Base-by-base conservation (phyloP, 2,888 invertebrate genomes). In the Neoascia interrupta region DNA sequence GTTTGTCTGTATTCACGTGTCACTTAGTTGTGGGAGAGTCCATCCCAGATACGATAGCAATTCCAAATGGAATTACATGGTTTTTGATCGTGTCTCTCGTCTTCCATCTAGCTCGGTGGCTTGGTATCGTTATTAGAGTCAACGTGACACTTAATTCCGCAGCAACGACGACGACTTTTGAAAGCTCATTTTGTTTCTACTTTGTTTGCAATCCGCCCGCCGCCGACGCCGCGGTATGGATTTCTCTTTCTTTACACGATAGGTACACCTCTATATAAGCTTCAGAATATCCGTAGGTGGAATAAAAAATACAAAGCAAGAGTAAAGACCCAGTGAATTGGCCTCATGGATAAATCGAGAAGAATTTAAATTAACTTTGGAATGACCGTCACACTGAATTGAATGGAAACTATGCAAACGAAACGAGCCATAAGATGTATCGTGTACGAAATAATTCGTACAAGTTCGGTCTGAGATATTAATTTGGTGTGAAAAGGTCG, bases 351-450 rank as follows among this genome's bases (percentile, higher is more conserved):
- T 75, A 56, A 56, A 61, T 63, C 56, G 74, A 75, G 74, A 61
- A 69, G 69, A n/a, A 61, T 49, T 63, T 75, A 56, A 75, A 75
- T 75, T 70, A 75, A 75, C 75, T 70, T 75, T 75, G 70, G 70
- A 63, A 70, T 75, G 75, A 75, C 75, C 75, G 75, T 70, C 75
- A 75, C 56, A 70, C 70, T 70, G 70, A 75, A 75, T 75, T 75
- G 34, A 75, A 70, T 68, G 15, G 43, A 69, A 21, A 49, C 21
- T 64, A 37, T n/a, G 18, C 53, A 70, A 61, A 47, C 21, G 26
- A 58, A 37, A 58, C n/a, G 11, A 45, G 15, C 51, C n/a, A 51
- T n/a, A 8, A 26, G 5, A 31, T 31, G 8, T n/a, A 51, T 15
- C 34, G 23, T 11, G 34, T n/a, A n/a, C n/a, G n/a, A 28, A 54